A percentile compares a stretch with the other conserved stretches of the same genome.
Evolutionary conservation across 2,888 invertebrate species (phyloP).

Genomic region (Pheosia tremula): DNA sequence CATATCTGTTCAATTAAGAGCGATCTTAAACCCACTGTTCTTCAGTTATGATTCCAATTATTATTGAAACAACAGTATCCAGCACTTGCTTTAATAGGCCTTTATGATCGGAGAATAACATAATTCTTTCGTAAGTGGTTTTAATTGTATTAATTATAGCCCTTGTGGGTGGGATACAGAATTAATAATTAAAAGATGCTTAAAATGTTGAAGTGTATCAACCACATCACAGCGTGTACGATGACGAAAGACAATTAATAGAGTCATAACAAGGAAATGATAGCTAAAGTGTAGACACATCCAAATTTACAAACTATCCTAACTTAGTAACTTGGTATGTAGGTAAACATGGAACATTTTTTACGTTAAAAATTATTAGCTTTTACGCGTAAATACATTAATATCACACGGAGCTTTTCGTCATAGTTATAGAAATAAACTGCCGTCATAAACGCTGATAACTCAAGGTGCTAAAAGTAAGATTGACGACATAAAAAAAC

Average conservation of each 20-base stretch:
- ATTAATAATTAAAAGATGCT: conserved; percentile 56
- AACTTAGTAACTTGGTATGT: not conserved
- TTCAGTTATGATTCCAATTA: conserved; percentile 4
- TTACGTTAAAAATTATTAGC: conserved; percentile 23
- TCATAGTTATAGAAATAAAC: conserved; percentile 52
- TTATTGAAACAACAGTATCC: conserved; percentile 30
- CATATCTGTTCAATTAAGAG: conserved; percentile 6
- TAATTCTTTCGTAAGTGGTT: conserved; percentile 42
- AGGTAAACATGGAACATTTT: not conserved
- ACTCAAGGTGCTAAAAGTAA: conserved; percentile 34
- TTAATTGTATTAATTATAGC: conserved; percentile 73
- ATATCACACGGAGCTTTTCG: conserved; percentile 33
- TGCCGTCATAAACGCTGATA: conserved; percentile 45
- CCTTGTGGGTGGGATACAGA: conserved; percentile 67
- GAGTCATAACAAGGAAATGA: too few species aligned
- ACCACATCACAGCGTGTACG: not conserved
- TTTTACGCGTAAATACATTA: conserved; percentile 39
- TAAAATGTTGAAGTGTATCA: conserved; percentile 39
- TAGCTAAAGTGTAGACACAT: too few species aligned
- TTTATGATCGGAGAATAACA: conserved; percentile 36
- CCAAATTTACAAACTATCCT: not conserved
- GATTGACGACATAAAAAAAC: conserved; percentile 26
- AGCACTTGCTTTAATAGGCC: conserved; percentile 40
- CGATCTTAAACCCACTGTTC: not conserved
- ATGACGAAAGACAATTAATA: not conserved